Conservation (phyloP, 2,113 vertebrate genomes). For the Vanacampus margaritifer region DNA sequence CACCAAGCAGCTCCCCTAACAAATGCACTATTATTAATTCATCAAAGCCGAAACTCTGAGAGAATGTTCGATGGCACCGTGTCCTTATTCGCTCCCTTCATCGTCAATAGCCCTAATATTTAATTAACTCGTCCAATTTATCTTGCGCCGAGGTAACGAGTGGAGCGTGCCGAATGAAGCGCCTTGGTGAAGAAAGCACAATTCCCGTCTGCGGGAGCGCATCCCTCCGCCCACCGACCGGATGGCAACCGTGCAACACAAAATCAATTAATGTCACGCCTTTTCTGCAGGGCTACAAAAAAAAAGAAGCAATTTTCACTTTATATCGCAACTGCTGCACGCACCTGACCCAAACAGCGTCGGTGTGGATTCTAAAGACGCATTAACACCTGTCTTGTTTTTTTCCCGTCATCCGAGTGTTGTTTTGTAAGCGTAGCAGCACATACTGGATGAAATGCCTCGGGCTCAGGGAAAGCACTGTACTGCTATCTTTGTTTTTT, state of each 20-base stretch:
- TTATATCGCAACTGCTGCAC: constrained; percentile 4
- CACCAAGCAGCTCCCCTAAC: constrained; percentile 45
- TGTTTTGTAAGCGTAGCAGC: background rate
- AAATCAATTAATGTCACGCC: constrained; percentile 14
- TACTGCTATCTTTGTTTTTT: background rate
- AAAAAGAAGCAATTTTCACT: constrained; percentile 16
- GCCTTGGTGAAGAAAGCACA: constrained; percentile 2
- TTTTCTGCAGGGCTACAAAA: constrained; percentile 7
- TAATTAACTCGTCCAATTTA: constrained; percentile 1
- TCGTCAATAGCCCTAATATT: constrained; percentile 3
- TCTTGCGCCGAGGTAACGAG: constrained; percentile 1
- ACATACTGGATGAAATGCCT: constrained; percentile 6
- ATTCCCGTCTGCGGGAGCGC: background rate
- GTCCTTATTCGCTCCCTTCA: constrained; percentile 17
- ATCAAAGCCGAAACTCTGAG: constrained; percentile 15
- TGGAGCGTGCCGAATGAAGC: background rate
- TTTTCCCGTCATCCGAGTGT: background rate
- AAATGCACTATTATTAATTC: constrained; percentile 27
- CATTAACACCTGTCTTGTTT: constrained; percentile 1
- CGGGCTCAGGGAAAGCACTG: background rate
- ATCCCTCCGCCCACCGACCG: constrained; percentile 4
- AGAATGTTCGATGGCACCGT: constrained; percentile 1
- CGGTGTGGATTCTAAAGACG: constrained; percentile 4
- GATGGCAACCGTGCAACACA: constrained; percentile 25
- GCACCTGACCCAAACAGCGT: constrained; percentile 2